Evolutionary conservation across 2,113 vertebrate species (phyloP).

Genomic region (Shinisaurus crocodilurus): DNA sequence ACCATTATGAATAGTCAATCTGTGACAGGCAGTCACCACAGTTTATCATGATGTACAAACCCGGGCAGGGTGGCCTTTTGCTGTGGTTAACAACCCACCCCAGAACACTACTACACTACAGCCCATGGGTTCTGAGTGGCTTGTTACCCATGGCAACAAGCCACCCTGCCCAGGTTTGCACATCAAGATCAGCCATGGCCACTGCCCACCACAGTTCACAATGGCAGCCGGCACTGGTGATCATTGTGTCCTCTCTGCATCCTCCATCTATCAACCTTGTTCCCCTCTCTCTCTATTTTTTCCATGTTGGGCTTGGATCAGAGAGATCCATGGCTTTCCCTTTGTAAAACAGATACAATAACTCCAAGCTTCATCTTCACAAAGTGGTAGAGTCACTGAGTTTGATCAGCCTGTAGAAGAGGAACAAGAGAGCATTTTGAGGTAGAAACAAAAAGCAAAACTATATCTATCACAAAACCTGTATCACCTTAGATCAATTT

Average conservation of each 20-base stretch:
- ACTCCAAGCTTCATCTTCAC: neutral
- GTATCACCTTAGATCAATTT: neutral
- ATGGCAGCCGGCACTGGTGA: too few species aligned
- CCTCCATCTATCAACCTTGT: neutral
- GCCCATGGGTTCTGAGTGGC: too few species aligned
- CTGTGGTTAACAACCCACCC: too few species aligned
- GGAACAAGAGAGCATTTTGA: neutral
- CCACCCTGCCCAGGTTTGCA: too few species aligned
- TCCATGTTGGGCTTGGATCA: neutral
- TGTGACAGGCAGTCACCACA: too few species aligned
- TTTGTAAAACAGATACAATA: neutral
- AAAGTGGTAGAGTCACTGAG: neutral
- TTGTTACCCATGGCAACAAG: too few species aligned
- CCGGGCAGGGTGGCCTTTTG: too few species aligned
- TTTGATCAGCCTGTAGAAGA: slow-evolving; percentile 3
- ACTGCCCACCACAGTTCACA: too few species aligned
- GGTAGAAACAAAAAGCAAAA: neutral
- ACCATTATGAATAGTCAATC: too few species aligned
- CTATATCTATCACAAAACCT: slow-evolving; percentile 8
- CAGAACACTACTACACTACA: too few species aligned
- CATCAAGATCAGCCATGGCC: too few species aligned
- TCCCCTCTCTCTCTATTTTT: neutral
- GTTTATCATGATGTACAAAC: too few species aligned
- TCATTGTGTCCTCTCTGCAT: neutral
- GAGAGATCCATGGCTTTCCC: neutral